These are phyloP conservation scores for Drosophila limbata DNA, from an alignment of 2,888 invertebrate genomes.

Conservation along the genomic window DNA sequence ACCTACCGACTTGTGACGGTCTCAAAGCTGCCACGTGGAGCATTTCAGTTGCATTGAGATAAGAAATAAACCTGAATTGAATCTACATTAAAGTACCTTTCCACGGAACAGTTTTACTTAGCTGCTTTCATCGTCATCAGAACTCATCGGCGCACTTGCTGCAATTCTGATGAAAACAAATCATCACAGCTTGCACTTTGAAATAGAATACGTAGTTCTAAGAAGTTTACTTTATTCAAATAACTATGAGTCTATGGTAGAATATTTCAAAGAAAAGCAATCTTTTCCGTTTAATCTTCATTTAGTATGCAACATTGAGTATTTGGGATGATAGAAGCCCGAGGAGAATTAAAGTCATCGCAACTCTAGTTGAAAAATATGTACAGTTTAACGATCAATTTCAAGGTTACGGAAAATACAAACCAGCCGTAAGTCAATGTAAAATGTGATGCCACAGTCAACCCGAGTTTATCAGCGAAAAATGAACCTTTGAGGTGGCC, in stretches of 20 bases:
- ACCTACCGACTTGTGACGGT: slow-evolving; percentile 12
- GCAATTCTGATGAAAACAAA: not conserved
- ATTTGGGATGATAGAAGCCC: not conserved
- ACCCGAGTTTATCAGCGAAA: not conserved
- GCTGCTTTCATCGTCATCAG: not conserved
- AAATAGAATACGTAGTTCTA: not conserved
- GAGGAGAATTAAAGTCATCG: not conserved
- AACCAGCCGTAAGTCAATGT: not conserved
- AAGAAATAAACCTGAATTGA: not conserved
- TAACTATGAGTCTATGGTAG: not conserved
- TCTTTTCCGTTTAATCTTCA: not conserved
- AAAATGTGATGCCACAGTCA: not conserved
- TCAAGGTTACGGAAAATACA: not conserved
- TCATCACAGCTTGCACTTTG: not conserved
- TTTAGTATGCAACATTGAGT: not conserved
- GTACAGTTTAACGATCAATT: not conserved
- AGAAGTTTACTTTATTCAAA: not conserved
- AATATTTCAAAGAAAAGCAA: not conserved
- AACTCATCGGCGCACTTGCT: not conserved
- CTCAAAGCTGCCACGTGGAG: not conserved
- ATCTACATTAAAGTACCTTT: not conserved
- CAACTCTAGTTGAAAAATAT: not conserved
- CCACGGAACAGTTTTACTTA: not conserved
- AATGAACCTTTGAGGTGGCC: not conserved
- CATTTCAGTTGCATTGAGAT: slow-evolving; percentile 4